These are phyloP conservation scores for Drosophila nigromelanica DNA, from an alignment of 1,140 invertebrate genomes.

Conservation along the genomic window DNA sequence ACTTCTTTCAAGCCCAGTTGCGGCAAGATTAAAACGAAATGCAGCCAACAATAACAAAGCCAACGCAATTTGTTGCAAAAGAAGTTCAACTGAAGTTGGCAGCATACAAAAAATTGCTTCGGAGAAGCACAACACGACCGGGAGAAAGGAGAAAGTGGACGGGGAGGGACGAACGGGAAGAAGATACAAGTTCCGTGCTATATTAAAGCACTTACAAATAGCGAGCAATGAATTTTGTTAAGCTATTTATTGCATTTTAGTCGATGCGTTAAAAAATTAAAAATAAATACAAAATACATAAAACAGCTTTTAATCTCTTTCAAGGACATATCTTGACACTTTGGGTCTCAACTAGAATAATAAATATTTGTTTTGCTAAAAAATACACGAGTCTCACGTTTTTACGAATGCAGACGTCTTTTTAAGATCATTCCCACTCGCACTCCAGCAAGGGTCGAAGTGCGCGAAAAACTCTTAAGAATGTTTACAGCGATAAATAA, in stretches of 20 bases:
- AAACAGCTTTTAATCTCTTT: no score
- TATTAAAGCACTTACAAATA: constrained; percentile 55
- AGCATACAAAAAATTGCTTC: constrained; percentile 26
- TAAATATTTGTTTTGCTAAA: no score
- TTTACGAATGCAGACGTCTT: no score
- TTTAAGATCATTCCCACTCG: no score
- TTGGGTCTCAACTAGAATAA: no score
- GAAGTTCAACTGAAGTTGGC: constrained; percentile 42
- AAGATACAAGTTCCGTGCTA: constrained; percentile 42
- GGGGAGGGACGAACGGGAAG: background rate
- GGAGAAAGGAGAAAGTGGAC: background rate
- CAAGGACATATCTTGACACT: no score
- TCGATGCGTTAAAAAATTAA: constrained; percentile 14
- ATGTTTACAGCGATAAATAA: constrained; percentile 51
- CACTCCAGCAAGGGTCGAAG: no score
- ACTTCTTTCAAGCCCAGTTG: constrained; percentile 2
- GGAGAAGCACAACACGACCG: constrained; percentile 4
- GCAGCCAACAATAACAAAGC: constrained; percentile 48
- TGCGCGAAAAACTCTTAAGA: background rate
- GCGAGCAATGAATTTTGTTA: constrained; percentile 56
- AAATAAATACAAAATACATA: constrained; percentile 13
- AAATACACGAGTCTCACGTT: no score
- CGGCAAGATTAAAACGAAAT: constrained; percentile 36
- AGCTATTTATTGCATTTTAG: constrained; percentile 17
- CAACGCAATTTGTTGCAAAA: constrained; percentile 52